A percentile compares a stretch with the other conserved stretches of the same genome.
Conservation (phyloP, 2,113 vertebrate species). For the Parus major region DNA sequence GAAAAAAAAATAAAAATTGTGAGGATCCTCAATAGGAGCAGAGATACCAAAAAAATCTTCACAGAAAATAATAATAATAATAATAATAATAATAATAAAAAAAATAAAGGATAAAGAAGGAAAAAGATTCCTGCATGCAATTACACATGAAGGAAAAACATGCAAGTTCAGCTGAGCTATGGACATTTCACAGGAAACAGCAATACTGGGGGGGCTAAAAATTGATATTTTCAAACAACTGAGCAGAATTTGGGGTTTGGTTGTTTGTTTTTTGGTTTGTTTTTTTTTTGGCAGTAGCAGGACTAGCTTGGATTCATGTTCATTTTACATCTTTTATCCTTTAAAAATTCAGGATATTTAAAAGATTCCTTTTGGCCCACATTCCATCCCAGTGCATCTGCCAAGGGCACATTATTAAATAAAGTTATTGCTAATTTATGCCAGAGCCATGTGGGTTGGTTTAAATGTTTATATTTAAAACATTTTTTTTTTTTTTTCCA, state of each 20-base stretch:
- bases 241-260: slow-evolving; percentile 51
- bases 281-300: slow-evolving; percentile 62
- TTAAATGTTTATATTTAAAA: slow-evolving; percentile 76
- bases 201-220: slow-evolving; percentile 60
- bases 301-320: slow-evolving; percentile 63
- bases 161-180: slow-evolving; percentile 74
- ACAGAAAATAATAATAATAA: not conserved
- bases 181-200: slow-evolving; percentile 58
- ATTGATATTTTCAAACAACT: slow-evolving; percentile 67
- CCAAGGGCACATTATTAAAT: slow-evolving; percentile 75
- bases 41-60: not conserved
- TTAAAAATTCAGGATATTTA: slow-evolving; percentile 21
- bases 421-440: slow-evolving; percentile 78
- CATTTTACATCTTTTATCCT: slow-evolving; percentile 56
- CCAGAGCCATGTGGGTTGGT: slow-evolving; percentile 53
- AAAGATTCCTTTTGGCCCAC: slow-evolving; percentile 64
- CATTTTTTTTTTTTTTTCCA: not conserved
- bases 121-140: slow-evolving; percentile 74
- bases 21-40: slow-evolving; percentile 1
- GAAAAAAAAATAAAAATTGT: not conserved
- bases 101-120: not conserved
- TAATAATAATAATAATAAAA: too few relatives aligned
- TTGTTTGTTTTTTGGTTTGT: not conserved
- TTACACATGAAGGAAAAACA: slow-evolving; percentile 76
- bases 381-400: slow-evolving; percentile 61